A percentile compares a stretch with the other conserved stretches of the same genome.
These are phyloP conservation scores for Apis laboriosa DNA, from an alignment of 1,140 invertebrate genomes.

Conservation along the genomic window DNA sequence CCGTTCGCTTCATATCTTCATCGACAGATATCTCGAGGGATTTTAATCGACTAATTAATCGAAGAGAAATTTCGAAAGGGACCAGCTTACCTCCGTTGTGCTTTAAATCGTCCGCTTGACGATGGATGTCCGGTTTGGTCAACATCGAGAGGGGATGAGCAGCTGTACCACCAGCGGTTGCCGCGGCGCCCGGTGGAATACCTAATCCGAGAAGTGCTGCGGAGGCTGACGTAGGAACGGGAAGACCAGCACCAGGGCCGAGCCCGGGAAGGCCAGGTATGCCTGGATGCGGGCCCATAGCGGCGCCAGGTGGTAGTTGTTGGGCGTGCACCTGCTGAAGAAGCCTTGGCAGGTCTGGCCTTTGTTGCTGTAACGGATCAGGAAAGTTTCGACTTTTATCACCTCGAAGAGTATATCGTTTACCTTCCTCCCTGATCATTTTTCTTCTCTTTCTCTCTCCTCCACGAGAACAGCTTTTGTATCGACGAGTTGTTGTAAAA, in stretches of 20 bases:
- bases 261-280: conserved; percentile 78
- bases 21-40: no score
- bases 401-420: neutral
- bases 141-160: conserved; percentile 87
- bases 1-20: no score
- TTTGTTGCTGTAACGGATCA: conserved; percentile 86
- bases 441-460: no score
- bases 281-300: conserved; percentile 84
- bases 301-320: conserved; percentile 88
- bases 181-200: conserved; percentile 82
- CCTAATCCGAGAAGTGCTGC: conserved; percentile 78
- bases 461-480: no score
- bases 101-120: conserved; percentile 83
- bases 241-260: conserved; percentile 77
- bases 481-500: no score
- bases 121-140: conserved; percentile 87
- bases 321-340: conserved; percentile 96
- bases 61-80: no score
- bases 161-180: conserved; percentile 81
- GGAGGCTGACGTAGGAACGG: conserved; percentile 78
- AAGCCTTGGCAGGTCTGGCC: conserved; percentile 88
- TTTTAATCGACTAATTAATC: no score
- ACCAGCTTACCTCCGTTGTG: conserved; percentile 84
- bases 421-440: no score
- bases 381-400: neutral